Base-by-base conservation (phyloP, 2,113 vertebrate genomes). In the Calonectris borealis region DNA sequence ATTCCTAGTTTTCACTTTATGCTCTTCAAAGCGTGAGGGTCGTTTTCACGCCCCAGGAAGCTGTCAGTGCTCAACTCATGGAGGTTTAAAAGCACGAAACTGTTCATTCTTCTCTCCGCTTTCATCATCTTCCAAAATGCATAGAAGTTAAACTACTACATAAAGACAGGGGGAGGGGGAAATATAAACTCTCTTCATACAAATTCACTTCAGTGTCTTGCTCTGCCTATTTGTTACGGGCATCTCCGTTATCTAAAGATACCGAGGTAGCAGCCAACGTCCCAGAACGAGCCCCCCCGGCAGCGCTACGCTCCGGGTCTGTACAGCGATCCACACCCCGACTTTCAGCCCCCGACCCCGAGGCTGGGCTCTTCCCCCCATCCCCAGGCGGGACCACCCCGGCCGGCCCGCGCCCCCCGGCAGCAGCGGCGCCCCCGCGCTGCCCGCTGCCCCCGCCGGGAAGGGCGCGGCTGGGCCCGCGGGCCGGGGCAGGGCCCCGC, bases 261-360 rank as follows among this genome's bases (percentile, higher is more conserved):
- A 22, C 27, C 7, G 4, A 5, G 26, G 2, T 1, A 52, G 21
- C 29, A 52, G 31, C 44, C 60, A 21, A 3, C 7, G 49, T 34
- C 78, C 85, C 58, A 22, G 10, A 48, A 15, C 4, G 2, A 21
- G 71, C 16, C 7, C 9, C 11, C 4, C 6, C 16, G 13, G 25
- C 51, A 60, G 9, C 46, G 15, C 46, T 9, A 2, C 19, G 25
- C 25, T 14, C 49, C 65, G 0, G 29, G 8, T 24, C 55, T 7
- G 34, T 2, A 19, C 17, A 6, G 38, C 16, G 9, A 29, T 0
- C 20, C 1, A 2, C 55, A 7, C 4, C 1, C 27, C 17, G 6
- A 5, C 52, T 16, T 32, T 13, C 49, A 16, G 48, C n/a, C 32
- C 16, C 9, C 31, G 9, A 1, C 10, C 29, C 49, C 20, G n/a